These are phyloP conservation scores for Conus betulinus DNA, from an alignment of 1,140 invertebrate genomes.

Conservation along the genomic window DNA sequence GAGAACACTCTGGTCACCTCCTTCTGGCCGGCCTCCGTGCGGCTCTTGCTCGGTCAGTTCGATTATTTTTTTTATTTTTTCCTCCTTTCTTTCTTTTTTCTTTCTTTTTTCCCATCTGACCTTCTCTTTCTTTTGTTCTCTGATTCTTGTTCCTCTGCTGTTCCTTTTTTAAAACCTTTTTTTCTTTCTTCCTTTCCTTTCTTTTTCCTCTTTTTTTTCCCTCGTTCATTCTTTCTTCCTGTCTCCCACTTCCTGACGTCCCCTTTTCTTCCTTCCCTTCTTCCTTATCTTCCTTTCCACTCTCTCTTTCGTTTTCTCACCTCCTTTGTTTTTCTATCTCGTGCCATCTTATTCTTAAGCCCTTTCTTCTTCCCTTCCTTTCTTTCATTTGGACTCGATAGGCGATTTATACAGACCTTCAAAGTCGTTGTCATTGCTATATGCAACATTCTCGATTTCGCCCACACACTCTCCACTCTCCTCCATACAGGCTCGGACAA, in stretches of 20 bases:
- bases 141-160: no score
- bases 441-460: neutral
- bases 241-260: neutral
- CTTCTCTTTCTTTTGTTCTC: no score
- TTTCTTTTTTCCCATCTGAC: neutral
- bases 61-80: neutral
- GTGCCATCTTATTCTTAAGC: neutral
- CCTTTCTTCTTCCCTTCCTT: neutral
- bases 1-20: conserved; percentile 65
- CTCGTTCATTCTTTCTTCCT: neutral
- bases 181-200: neutral
- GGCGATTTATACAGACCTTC: no score
- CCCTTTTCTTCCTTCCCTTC: neutral
- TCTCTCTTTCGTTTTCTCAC: neutral
- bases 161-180: neutral
- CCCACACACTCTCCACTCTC: neutral
- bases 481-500: neutral
- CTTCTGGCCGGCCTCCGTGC: conserved; percentile 63
- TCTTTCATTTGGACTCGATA: neutral
- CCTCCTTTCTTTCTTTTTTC: neutral
- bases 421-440: no score
- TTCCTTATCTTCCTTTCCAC: neutral
- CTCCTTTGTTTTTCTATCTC: neutral
- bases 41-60: conserved; percentile 59
- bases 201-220: neutral